Evolutionary conservation across 2,888 invertebrate species (phyloP), one percentile per base, ranked within the genome.

Genomic region (Lochmaea crataegi): DNA sequence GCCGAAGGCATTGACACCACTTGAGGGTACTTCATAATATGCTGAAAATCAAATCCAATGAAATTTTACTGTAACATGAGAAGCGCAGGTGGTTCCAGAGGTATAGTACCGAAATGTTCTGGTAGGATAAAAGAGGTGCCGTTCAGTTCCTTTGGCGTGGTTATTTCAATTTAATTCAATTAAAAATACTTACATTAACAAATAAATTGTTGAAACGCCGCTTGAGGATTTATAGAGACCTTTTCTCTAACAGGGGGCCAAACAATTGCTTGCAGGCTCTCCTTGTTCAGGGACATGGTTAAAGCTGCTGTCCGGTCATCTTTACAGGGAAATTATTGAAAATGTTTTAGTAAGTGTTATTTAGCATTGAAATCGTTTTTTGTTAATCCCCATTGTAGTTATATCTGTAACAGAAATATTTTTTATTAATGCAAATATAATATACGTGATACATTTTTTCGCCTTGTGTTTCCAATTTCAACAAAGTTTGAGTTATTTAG

Each of bases 1-100:
- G 91, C 91, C 87, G 89, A 89, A 85, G 90, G 90, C 87, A 90
- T 89, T 83, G 90, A 89, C 86, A 89, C 89, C 85, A 89, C 86
- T 87, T 89, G 90, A 83, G 89, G 89, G 88, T 90, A 90, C 89
- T 90, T 90, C 90, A 90, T 90, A 85, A 86, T 88, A 86, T 83
- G 81, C 85, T 83, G 58, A 16, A 68, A 65, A 16, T 18, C 1
- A 16, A 16, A 53, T 53, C 45, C 7, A 38, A 38, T 38, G 14
- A 11, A 14, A 14, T 14, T 45, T 45, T 45, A 45, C 14, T 45
- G 45, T 5, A 12, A 4, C n/a, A 26, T 16, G 11, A n/a, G 9
- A 56, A 18, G 9, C 10, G 10, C 5, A 38, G 32, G 7, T 38
- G 32, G 1, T 38, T 38, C 32, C 32, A 38, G 32, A 38, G 5